Evolutionary conservation across 2,113 vertebrate genomes (phyloP).

Genomic region (Thalassoma bifasciatum): DNA sequence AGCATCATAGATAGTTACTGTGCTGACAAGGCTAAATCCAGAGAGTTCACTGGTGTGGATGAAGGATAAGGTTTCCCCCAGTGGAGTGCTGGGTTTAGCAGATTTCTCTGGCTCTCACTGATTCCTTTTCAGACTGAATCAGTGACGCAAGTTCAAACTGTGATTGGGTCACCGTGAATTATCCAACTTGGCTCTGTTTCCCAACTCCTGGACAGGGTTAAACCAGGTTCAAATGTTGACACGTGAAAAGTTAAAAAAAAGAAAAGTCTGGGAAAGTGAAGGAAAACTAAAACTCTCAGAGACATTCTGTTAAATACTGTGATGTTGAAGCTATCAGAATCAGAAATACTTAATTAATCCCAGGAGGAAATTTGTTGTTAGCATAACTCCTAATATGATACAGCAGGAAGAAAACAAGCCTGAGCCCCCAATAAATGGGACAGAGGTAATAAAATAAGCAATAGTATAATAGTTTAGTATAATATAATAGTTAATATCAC

Average conservation of each 20-base stretch:
- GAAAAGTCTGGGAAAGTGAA: background rate
- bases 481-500: too few relatives aligned
- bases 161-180: constrained; percentile 1
- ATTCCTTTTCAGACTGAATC: constrained; percentile 19
- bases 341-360: too few relatives aligned
- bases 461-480: too few relatives aligned
- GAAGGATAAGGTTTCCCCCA: constrained; percentile 36
- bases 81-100: constrained; percentile 28
- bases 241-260: background rate
- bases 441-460: too few relatives aligned
- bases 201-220: background rate
- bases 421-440: too few relatives aligned
- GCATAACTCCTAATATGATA: too few relatives aligned
- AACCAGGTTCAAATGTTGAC: background rate
- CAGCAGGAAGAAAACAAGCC: too few relatives aligned
- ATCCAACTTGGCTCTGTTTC: background rate
- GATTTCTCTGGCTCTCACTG: constrained; percentile 18
- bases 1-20: constrained; percentile 16
- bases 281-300: background rate
- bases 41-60: constrained; percentile 29
- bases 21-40: constrained; percentile 50
- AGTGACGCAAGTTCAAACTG: constrained; percentile 16
- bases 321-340: too few relatives aligned
- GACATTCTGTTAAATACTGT: background rate
- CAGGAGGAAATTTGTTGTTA: too few relatives aligned